Evolutionary conservation across 2,113 vertebrate species (phyloP).

Genomic region (Pseudorhombus dupliciocellatus): DNA sequence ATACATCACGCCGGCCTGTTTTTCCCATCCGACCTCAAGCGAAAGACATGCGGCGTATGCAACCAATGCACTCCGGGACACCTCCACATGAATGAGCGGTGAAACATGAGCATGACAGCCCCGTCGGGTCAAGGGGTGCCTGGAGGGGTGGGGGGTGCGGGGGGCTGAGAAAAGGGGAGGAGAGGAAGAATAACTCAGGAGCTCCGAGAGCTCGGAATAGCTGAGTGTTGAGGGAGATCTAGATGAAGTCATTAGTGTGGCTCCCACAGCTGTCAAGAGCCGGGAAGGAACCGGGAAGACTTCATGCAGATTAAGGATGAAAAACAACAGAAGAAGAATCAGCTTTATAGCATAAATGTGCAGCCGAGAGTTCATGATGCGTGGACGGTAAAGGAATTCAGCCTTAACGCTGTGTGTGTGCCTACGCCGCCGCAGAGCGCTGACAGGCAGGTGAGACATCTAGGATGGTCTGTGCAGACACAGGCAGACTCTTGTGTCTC

Average conservation of each 20-base stretch:
- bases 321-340: not conserved
- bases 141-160: conserved; percentile 23
- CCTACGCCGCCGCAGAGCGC: not conserved
- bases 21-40: not conserved
- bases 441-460: conserved; percentile 75
- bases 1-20: conserved; percentile 29
- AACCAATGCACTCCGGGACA: conserved; percentile 41
- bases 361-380: not conserved
- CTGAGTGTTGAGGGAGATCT: conserved; percentile 48
- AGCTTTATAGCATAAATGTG: not conserved
- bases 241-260: conserved; percentile 64
- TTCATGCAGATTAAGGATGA: conserved; percentile 5
- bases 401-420: conserved; percentile 6
- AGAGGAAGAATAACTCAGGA: conserved; percentile 20
- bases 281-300: conserved; percentile 1
- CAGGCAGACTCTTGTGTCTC: conserved; percentile 51
- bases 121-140: conserved; percentile 33
- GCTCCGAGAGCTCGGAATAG: conserved; percentile 51
- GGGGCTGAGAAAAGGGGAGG: conserved; percentile 12
- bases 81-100: conserved; percentile 43
- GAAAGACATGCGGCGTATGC: conserved; percentile 21
- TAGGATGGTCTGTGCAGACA: conserved; percentile 50
- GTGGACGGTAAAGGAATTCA: conserved; percentile 33
- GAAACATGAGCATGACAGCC: conserved; percentile 57
- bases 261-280: conserved; percentile 61